Conservation (phyloP, 2,113 vertebrate species). For the Platichthys stellatus region DNA sequence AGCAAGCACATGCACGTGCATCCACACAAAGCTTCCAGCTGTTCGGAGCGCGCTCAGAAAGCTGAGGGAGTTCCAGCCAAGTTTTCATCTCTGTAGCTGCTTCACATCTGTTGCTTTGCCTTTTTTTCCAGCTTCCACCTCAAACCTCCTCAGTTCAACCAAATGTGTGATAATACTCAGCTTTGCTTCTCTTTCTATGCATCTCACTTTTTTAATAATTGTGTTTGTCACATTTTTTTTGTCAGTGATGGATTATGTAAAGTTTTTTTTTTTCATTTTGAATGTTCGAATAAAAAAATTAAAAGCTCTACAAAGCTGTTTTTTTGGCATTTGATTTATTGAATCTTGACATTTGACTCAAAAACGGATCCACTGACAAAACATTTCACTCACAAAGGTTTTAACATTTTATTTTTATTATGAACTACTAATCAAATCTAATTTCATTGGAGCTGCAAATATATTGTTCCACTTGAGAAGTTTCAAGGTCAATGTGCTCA, state of each 20-base stretch:
- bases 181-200: constrained; percentile 56
- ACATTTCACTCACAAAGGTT: no score
- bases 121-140: constrained; percentile 20
- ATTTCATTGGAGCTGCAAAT: no score
- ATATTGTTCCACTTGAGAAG: no score
- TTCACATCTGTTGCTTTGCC: constrained; percentile 27
- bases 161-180: constrained; percentile 56
- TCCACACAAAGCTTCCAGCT: constrained; percentile 9
- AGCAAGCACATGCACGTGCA: constrained; percentile 42
- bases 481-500: no score
- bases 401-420: no score
- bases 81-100: constrained; percentile 37
- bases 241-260: constrained; percentile 66
- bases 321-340: constrained; percentile 17
- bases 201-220: constrained; percentile 31
- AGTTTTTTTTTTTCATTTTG: constrained; percentile 66
- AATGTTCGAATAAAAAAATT: constrained; percentile 74
- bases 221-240: constrained; percentile 51
- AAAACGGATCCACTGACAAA: no score
- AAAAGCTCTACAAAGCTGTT: constrained; percentile 69
- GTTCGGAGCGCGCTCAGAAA: constrained; percentile 3
- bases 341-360: not conserved
- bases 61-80: constrained; percentile 11
- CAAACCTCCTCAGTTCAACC: constrained; percentile 35
- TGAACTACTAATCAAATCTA: no score